phyloP scores from a whole-genome alignment of 2,113 vertebrate species.

The Nothoprocta perdicaria region DNA sequence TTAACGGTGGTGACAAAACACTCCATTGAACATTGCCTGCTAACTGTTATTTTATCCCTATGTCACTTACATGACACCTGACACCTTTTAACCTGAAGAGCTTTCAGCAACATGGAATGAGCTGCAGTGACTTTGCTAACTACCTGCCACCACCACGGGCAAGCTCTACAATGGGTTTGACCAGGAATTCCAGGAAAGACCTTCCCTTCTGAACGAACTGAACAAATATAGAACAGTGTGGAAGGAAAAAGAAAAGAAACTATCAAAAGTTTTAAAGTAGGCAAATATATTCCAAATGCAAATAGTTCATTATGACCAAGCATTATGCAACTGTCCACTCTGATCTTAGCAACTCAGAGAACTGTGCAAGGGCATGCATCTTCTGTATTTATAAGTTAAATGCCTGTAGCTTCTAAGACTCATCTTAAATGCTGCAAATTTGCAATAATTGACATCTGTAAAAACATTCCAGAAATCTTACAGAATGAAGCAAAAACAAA shows the following conservation, averaged over 20 bases:
- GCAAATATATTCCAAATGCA: neutral
- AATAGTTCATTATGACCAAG: neutral
- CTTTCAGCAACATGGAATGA: neutral
- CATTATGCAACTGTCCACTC: neutral
- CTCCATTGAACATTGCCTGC: neutral
- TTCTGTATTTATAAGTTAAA: neutral
- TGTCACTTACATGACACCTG: neutral
- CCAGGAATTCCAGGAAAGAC: neutral
- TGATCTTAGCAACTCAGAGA: neutral
- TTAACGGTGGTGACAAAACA: neutral
- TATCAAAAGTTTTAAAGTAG: neutral
- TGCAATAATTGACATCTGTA: neutral
- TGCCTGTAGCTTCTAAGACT: neutral
- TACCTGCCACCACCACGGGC: accelerated
- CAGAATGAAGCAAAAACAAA: neutral
- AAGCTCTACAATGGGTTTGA: neutral
- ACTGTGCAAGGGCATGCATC: neutral
- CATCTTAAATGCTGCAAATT: neutral
- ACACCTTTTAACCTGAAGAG: neutral
- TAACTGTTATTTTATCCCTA: neutral
- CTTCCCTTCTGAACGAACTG: neutral
- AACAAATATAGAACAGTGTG: neutral
- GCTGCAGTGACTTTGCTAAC: neutral
- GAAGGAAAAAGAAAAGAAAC: neutral
- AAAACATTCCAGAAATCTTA: neutral